phyloP scores from a whole-genome alignment of 1,140 invertebrate genomes.

The Drosophila leontia region DNA sequence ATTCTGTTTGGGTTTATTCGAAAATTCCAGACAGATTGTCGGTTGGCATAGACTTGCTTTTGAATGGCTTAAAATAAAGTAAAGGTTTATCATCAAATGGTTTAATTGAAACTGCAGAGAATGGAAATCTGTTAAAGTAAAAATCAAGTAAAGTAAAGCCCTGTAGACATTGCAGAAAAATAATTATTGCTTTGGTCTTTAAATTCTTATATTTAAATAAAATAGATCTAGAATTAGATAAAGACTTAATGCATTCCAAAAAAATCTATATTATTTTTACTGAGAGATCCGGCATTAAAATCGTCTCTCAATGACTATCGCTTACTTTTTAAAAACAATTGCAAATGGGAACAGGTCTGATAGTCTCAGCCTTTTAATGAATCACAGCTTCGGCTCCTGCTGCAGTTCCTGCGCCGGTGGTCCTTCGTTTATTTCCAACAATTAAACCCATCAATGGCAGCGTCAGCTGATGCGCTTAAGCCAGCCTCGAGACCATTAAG shows the following conservation, averaged over 20 bases:
- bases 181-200: too few relatives aligned
- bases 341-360: constrained; percentile 23
- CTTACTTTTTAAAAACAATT: constrained; percentile 27
- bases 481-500: constrained; percentile 52
- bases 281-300: not conserved
- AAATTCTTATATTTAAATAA: too few relatives aligned
- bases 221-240: too few relatives aligned
- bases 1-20: constrained; percentile 3
- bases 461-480: constrained; percentile 58
- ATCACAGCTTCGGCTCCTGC: constrained; percentile 25
- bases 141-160: not conserved
- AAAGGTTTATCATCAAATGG: not conserved
- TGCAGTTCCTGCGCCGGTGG: not conserved
- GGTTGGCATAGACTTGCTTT: not conserved
- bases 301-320: not conserved
- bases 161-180: not conserved
- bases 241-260: too few relatives aligned
- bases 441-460: constrained; percentile 67
- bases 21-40: constrained; percentile 5
- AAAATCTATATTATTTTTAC: too few relatives aligned
- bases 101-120: not conserved
- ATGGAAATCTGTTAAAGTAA: not conserved
- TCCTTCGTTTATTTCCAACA: constrained; percentile 42
- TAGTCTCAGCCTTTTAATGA: constrained; percentile 41
- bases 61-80: not conserved